Percentiles rank a stretch among this genome's conserved stretches.
phyloP scores from a whole-genome alignment of 1,140 invertebrate species.

The Leptopilina clavipes region DNA sequence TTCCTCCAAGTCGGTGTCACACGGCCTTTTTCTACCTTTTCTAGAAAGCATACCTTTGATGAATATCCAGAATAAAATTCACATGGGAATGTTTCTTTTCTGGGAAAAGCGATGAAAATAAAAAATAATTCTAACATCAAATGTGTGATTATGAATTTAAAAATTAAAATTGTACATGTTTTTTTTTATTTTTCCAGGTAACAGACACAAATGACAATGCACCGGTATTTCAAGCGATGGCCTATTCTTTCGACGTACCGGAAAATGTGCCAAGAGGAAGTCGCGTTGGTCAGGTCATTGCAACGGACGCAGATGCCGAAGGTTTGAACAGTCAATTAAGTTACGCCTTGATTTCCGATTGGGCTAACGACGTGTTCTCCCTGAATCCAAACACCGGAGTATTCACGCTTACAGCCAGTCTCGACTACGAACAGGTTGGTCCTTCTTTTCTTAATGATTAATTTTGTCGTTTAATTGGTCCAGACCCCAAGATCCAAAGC shows the following conservation, averaged over 20 bases:
- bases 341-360: constrained; percentile 92
- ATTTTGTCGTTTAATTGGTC: constrained; percentile 36
- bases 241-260: constrained; percentile 92
- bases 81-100: background rate
- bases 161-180: too few relatives aligned
- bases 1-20: constrained; percentile 36
- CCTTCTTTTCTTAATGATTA: constrained; percentile 52
- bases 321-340: constrained; percentile 91
- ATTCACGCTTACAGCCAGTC: constrained; percentile 89
- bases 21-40: constrained; percentile 13
- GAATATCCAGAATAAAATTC: constrained; percentile 29
- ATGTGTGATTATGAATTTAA: too few relatives aligned
- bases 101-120: background rate
- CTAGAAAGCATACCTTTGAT: constrained; percentile 31
- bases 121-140: too few relatives aligned
- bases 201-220: constrained; percentile 95
- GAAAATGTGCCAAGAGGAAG: constrained; percentile 89
- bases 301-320: constrained; percentile 86
- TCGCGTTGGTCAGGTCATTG: constrained; percentile 87
- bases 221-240: constrained; percentile 87
- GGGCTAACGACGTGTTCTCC: constrained; percentile 95
- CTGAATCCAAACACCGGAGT: constrained; percentile 92
- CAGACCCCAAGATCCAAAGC: background rate
- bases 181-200: too few relatives aligned
- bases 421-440: constrained; percentile 94